A percentile compares a stretch with the other conserved stretches of the same genome.
These are phyloP conservation scores for Ctenicera cuprea DNA, from an alignment of 2,888 invertebrate genomes.

Conservation along the genomic window DNA sequence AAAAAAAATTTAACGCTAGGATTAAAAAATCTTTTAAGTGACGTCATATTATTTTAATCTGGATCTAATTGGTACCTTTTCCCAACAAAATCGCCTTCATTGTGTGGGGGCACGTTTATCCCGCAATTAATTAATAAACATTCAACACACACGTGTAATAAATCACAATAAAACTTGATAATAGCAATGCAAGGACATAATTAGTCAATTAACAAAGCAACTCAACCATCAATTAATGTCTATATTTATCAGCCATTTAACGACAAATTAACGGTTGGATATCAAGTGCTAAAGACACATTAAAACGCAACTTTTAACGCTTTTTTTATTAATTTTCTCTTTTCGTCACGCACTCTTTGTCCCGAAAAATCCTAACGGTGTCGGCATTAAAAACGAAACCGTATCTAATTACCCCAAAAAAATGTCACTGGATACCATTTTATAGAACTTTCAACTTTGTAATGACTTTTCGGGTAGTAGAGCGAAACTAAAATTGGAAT, in stretches of 20 bases:
- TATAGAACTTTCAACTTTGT: background rate
- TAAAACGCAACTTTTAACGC: background rate
- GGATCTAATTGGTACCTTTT: too few species aligned
- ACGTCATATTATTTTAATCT: too few species aligned
- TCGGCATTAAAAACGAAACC: background rate
- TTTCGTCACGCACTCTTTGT: background rate
- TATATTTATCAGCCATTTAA: background rate
- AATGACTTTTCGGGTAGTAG: constrained; percentile 8
- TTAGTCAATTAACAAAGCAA: constrained; percentile 20
- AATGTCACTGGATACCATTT: background rate
- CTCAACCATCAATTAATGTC: constrained; percentile 3
- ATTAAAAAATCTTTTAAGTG: too few species aligned
- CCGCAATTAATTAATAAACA: background rate
- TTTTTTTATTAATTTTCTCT: background rate
- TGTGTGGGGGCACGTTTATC: too few species aligned
- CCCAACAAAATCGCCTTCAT: too few species aligned
- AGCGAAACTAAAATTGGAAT: background rate
- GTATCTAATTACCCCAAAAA: constrained; percentile 10
- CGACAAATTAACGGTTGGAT: background rate
- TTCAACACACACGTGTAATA: background rate
- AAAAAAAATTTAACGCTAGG: too few species aligned
- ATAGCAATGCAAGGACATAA: background rate
- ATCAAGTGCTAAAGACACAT: too few species aligned
- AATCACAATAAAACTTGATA: constrained; percentile 1
- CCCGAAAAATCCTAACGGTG: background rate